These are phyloP conservation scores for Platygyra sinensis DNA, from an alignment of 64 coral and sea anemone species.

Conservation along the genomic window DNA sequence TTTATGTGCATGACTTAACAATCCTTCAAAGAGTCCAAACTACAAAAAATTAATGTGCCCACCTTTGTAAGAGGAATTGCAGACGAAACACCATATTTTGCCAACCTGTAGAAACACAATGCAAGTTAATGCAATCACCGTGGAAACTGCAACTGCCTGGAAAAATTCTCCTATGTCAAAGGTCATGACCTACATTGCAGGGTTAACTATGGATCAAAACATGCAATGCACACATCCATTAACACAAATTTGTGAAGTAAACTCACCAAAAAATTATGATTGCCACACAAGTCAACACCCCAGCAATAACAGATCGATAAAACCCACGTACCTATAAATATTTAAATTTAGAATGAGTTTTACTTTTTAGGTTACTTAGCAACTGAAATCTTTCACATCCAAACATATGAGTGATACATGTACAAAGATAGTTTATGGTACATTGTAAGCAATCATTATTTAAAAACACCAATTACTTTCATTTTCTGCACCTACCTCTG, in stretches of 20 bases:
- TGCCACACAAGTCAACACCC: slow-evolving; percentile 19
- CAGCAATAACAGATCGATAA: slow-evolving; percentile 31
- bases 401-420: too few species aligned
- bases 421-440: too few species aligned
- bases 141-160: background rate
- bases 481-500: background rate
- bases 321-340: background rate
- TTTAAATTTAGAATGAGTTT: too few species aligned
- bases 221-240: too few species aligned
- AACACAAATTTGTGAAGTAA: too few species aligned
- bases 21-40: too few species aligned
- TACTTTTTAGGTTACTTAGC: too few species aligned
- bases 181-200: too few species aligned
- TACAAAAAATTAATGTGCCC: background rate
- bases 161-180: too few species aligned
- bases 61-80: slow-evolving; percentile 31
- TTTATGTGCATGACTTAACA: too few species aligned
- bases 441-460: background rate
- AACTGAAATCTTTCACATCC: too few species aligned
- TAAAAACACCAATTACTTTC: background rate
- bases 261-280: slow-evolving; percentile 50
- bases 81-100: slow-evolving; percentile 24
- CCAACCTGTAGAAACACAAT: slow-evolving; percentile 9
- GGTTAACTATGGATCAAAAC: too few species aligned
- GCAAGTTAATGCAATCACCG: background rate